Evolutionary conservation across 2,113 vertebrate species (phyloP).

Genomic region (Bothrops jararaca): DNA sequence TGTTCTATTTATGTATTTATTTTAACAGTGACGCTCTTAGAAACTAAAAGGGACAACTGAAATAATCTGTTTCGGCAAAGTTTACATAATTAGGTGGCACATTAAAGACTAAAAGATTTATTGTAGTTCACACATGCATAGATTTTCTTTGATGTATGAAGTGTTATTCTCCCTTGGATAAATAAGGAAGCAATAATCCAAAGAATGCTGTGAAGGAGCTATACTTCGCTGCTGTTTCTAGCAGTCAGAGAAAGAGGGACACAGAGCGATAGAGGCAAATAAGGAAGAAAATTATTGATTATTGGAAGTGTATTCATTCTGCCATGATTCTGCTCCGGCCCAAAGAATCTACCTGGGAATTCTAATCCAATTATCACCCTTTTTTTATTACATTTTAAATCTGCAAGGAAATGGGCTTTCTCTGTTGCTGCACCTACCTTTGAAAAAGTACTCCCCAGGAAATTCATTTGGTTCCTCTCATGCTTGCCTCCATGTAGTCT

Average conservation of each 20-base stretch:
- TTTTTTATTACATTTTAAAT: neutral
- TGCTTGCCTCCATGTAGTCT: neutral
- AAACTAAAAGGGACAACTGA: neutral
- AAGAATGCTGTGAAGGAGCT: neutral
- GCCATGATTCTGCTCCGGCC: neutral
- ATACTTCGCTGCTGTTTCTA: neutral
- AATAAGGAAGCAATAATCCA: neutral
- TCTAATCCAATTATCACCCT: neutral
- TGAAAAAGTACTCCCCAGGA: neutral
- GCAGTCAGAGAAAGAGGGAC: neutral
- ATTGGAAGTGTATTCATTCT: neutral
- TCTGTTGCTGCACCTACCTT: neutral
- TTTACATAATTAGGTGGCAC: neutral
- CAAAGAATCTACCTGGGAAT: neutral
- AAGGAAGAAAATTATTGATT: neutral
- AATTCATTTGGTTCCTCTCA: neutral
- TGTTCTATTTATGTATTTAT: neutral
- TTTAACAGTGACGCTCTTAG: neutral
- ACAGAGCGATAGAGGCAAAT: neutral
- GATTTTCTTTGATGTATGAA: neutral
- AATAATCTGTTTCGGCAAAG: neutral
- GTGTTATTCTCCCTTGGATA: neutral
- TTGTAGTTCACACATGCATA: neutral
- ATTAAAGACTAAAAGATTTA: neutral
- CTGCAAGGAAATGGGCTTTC: neutral